Percentiles rank a stretch among this genome's conserved stretches.
Conservation (phyloP, 2,113 vertebrate species). For the Phycodurus eques region DNA sequence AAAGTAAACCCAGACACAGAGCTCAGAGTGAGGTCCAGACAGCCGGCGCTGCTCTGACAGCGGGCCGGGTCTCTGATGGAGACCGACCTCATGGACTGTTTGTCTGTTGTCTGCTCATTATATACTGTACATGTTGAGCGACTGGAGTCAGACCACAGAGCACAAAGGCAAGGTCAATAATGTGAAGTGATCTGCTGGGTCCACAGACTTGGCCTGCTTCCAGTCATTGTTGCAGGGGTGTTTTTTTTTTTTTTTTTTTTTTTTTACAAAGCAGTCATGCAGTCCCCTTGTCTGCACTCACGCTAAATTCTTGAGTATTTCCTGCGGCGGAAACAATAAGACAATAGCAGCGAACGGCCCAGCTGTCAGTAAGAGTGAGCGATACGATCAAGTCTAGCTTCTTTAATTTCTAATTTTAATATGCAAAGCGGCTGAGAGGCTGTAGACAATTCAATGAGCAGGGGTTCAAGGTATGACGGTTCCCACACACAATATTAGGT, state of each 20-base stretch:
- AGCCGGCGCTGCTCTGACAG: constrained; percentile 36
- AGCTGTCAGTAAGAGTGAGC: constrained; percentile 6
- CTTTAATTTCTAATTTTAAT: neutral
- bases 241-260: neutral
- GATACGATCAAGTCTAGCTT: neutral
- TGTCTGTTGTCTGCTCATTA: constrained; percentile 54
- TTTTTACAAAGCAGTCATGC: constrained; percentile 41
- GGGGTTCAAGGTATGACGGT: too few species aligned
- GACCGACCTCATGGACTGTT: constrained; percentile 22
- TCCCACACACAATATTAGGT: too few species aligned
- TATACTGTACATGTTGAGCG: constrained; percentile 43
- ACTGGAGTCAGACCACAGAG: constrained; percentile 7
- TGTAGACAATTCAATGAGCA: neutral
- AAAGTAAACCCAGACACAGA: constrained; percentile 33
- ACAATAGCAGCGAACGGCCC: constrained; percentile 57
- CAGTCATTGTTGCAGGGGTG: constrained; percentile 49
- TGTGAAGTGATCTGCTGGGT: constrained; percentile 44
- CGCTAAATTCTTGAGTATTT: constrained; percentile 59
- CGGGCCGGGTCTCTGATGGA: constrained; percentile 13
- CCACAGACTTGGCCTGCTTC: constrained; percentile 41
- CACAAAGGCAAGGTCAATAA: constrained; percentile 54
- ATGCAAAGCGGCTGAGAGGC: constrained; percentile 9
- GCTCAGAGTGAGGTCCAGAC: constrained; percentile 41
- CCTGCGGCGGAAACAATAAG: constrained; percentile 63
- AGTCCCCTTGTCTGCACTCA: constrained; percentile 39